These are phyloP conservation scores for Heterotis niloticus DNA, from an alignment of 2,113 vertebrate genomes.

Conservation along the genomic window DNA sequence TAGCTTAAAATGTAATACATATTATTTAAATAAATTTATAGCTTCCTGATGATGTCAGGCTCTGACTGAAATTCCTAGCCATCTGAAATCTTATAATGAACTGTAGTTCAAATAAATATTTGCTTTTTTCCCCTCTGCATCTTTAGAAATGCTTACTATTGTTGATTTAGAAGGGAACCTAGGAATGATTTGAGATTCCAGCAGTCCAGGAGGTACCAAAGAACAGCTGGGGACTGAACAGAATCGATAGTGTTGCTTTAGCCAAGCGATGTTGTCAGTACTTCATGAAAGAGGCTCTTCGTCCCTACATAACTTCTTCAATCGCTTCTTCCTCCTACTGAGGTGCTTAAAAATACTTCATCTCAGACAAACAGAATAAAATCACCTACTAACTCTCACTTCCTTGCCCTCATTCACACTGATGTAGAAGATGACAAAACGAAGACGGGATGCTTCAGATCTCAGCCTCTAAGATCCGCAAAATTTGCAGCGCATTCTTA, in stretches of 20 bases:
- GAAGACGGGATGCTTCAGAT: not conserved
- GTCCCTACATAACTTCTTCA: conserved; percentile 1
- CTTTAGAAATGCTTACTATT: not conserved
- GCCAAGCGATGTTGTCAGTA: not conserved
- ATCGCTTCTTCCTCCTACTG: conserved; percentile 15
- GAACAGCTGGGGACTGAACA: not conserved
- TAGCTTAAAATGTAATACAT: too few relatives aligned
- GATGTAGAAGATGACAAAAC: not conserved
- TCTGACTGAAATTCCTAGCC: too few relatives aligned
- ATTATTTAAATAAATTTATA: too few relatives aligned
- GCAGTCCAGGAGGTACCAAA: not conserved
- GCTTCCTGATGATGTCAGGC: too few relatives aligned
- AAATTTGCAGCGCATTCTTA: not conserved
- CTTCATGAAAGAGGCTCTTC: conserved; percentile 10
- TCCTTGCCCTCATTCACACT: not conserved
- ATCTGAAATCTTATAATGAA: too few relatives aligned
- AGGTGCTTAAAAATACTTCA: not conserved
- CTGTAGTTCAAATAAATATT: too few relatives aligned
- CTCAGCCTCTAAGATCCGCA: not conserved
- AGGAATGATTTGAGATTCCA: not conserved
- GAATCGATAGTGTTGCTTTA: conserved; percentile 16
- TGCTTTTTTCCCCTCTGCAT: too few relatives aligned
- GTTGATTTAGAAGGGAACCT: not conserved
- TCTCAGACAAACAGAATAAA: conserved; percentile 13
- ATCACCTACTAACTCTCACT: conserved; percentile 17